Base-by-base conservation (phyloP, 2,888 invertebrate species). In the Notocelia uddmanniana region DNA sequence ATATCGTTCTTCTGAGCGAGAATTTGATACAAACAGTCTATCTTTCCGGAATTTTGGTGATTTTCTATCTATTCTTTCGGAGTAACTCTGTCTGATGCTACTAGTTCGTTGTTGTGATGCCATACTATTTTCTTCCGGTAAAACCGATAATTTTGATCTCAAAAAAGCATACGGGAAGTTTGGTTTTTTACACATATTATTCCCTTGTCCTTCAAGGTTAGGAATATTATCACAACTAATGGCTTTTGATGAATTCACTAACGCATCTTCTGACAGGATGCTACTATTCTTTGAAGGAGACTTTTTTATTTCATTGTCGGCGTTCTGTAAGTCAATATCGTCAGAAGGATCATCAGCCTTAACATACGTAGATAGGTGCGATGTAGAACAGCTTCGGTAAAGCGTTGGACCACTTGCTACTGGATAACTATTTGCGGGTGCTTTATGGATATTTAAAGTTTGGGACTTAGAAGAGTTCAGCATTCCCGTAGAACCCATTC, bases 271-370 rank as follows among this genome's bases (percentile, higher is more conserved):
- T 18, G 86, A 77, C 59, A 86, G 73, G 71, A 80, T 76, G 76
- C 83, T 89, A 74, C 78, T 87, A 76, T 82, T 87, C 83, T 90
- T 90, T 78, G 85, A 79, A 77, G 90, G 86, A 66, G 92, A 89
- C 69, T 78, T 84, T 83, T 92, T 89, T 74, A 83, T 85, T 79
- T 87, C 87, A 79, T 87, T 87, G 77, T 87, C 84, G 74, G 90
- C 81, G 81, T 93, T 94, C 86, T 95, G 93, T 77, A 96, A 92
- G 82, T 96, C 96, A 68, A 97, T 94, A 54, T 96, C 97, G 80
- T 97, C 96, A n/a, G 96, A 96, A 10, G 97, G 97, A 89, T 97
- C 97, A 83, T 97, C 97, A 74, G 96, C 96, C 83, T 96, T 96
- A 48, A 97, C 95, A 82, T 97, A 97, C 26, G 95, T 95, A 74